A percentile compares a stretch with the other conserved stretches of the same genome.
phyloP scores from a whole-genome alignment of 2,113 vertebrate species.

The Cariama cristata region DNA sequence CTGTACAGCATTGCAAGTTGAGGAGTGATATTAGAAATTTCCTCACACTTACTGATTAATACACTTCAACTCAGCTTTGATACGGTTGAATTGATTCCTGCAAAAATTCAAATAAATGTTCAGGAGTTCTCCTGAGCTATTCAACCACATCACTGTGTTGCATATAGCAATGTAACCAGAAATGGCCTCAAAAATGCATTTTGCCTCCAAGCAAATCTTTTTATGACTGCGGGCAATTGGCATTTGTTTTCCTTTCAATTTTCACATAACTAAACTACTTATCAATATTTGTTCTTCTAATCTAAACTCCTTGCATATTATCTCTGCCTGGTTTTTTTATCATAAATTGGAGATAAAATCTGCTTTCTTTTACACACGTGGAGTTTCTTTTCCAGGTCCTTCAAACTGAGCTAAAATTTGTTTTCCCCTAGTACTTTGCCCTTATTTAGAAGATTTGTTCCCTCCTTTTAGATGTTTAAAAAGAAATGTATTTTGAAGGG shows the following conservation, averaged over 20 bases:
- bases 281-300: not conserved
- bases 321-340: not conserved
- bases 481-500: not conserved
- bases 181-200: not conserved
- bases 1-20: not conserved
- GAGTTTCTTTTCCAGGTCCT: not conserved
- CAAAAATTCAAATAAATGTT: conserved; percentile 19
- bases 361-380: not conserved
- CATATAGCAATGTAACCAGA: not conserved
- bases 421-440: not conserved
- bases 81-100: not conserved
- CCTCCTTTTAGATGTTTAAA: not conserved
- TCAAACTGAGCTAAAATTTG: not conserved
- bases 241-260: not conserved
- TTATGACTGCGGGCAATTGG: not conserved
- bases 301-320: not conserved
- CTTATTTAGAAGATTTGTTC: not conserved
- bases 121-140: not conserved
- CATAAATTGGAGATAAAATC: not conserved
- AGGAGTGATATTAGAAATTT: not conserved
- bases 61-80: not conserved
- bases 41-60: not conserved
- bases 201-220: not conserved
- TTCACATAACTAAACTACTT: not conserved
- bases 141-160: not conserved